Base-by-base conservation (phyloP, 2,113 vertebrate species). In the Phyllostomus discolor region DNA sequence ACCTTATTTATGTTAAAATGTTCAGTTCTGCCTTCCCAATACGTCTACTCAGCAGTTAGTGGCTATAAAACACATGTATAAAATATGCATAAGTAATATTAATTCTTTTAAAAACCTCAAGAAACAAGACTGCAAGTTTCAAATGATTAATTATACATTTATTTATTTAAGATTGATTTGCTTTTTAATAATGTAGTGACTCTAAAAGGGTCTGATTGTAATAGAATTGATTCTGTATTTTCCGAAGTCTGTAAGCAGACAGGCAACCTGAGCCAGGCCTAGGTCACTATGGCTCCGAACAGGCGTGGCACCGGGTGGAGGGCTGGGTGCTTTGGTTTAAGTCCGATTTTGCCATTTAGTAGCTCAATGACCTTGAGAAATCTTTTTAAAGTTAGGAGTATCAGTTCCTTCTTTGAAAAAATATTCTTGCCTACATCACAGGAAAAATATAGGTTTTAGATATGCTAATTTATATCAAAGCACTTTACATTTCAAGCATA, bases 111-210 rank as follows among this genome's bases (percentile, higher is more conserved):
- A 38, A 91, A 92, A 69, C 43, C 76, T 78, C 3, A 17, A 62
- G 41, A 88, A 91, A 66, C 10, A n/a, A 10, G 8, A 81, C 43
- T 31, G 38, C 14, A 95, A 95, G 26, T 78, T 31, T 83, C 3
- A 57, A 66, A 84, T 72, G 24, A 95, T 62, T 90, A 89, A 91
- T 85, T 95, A 75, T 33, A 43, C 31, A 79, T n/a, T n/a, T 57
- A 43, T 4, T 1, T 80, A 28, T 72, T 81, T 90, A 90, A 82
- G 75, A 87, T 31, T 79, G 62, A 97, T 92, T 76, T 31, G 10
- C 3, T 75, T 70, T 95, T 88, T 67, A 85, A 90, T 83, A 80
- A 89, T 89, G 79, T 66, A 89, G 22, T 89, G 72, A 91, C 59
- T n/a, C 72, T 33, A 19, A 80, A 4, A 33, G 4, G 83, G 1